Conservation (phyloP, 2,113 vertebrate species). For the Lepus timidus region DNA sequence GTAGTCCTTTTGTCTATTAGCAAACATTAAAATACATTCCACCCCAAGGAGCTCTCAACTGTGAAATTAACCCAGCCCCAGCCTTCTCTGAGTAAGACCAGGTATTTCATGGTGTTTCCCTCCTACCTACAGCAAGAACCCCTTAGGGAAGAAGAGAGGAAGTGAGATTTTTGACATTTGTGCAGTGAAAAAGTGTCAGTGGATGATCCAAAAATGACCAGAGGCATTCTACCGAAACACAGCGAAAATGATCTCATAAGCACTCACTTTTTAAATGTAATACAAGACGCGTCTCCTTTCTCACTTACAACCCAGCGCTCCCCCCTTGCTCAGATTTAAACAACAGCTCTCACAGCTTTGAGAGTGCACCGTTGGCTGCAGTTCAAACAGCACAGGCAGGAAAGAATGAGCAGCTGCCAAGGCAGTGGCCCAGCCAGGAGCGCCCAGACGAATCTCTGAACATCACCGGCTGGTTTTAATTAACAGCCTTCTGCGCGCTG, state of each 20-base stretch:
- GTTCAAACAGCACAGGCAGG: slow-evolving; percentile 86
- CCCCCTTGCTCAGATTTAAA: slow-evolving; percentile 66
- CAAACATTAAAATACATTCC: not conserved
- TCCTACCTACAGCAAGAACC: slow-evolving; percentile 58
- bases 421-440: slow-evolving; percentile 80
- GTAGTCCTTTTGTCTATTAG: not conserved
- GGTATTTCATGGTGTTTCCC: slow-evolving; percentile 55
- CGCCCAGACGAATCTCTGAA: slow-evolving; percentile 84
- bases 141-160: slow-evolving; percentile 68
- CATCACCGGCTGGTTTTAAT: slow-evolving; percentile 86
- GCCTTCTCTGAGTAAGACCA: slow-evolving; percentile 47
- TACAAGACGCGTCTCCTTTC: slow-evolving; percentile 61
- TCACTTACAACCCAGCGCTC: slow-evolving; percentile 60
- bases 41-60: not conserved
- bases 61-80: slow-evolving; percentile 23
- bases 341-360: slow-evolving; percentile 81
- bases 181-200: slow-evolving; percentile 57
- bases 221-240: slow-evolving; percentile 64
- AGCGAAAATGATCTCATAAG: slow-evolving; percentile 57
- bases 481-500: slow-evolving; percentile 82
- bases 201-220: slow-evolving; percentile 68
- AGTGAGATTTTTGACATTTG: slow-evolving; percentile 44
- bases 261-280: slow-evolving; percentile 62
- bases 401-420: slow-evolving; percentile 88
- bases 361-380: slow-evolving; percentile 80